phyloP scores from a whole-genome alignment of 2,113 vertebrate genomes.

The Mustelus asterias region DNA sequence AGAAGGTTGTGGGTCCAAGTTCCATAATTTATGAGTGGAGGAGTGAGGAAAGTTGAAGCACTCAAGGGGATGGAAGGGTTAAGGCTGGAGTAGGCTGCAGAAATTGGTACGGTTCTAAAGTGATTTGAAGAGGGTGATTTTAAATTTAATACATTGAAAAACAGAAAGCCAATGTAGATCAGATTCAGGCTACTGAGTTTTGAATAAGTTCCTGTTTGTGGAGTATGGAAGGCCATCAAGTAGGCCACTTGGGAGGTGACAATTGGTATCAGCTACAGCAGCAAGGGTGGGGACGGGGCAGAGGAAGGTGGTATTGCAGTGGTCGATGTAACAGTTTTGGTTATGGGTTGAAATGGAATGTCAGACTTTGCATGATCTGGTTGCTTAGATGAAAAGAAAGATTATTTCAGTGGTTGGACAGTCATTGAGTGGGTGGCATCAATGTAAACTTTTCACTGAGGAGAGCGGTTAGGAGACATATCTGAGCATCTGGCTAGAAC shows the following conservation, averaged over 20 bases:
- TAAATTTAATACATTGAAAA: too few species aligned
- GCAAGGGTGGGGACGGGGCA: background rate
- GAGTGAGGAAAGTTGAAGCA: background rate
- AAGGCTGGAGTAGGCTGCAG: too few species aligned
- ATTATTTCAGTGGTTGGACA: too few species aligned
- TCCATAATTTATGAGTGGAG: too few species aligned
- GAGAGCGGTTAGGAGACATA: too few species aligned
- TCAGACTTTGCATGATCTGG: background rate
- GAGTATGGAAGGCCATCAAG: background rate
- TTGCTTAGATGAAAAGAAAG: background rate
- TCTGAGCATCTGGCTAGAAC: too few species aligned
- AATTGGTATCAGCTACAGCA: background rate
- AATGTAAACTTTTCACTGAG: too few species aligned
- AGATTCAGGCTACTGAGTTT: background rate
- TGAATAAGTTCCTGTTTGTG: background rate
- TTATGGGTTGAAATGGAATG: background rate
- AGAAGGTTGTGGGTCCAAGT: background rate
- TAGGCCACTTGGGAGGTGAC: background rate
- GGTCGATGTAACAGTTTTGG: too few species aligned
- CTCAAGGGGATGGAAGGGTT: background rate
- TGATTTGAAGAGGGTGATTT: too few species aligned
- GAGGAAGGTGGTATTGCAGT: background rate
- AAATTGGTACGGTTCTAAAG: too few species aligned
- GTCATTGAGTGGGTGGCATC: too few species aligned
- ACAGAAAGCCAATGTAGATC: too few species aligned